Percentiles rank a stretch among this genome's conserved stretches.
phyloP scores from a whole-genome alignment of 2,888 invertebrate species.

The Gari tellinella region DNA sequence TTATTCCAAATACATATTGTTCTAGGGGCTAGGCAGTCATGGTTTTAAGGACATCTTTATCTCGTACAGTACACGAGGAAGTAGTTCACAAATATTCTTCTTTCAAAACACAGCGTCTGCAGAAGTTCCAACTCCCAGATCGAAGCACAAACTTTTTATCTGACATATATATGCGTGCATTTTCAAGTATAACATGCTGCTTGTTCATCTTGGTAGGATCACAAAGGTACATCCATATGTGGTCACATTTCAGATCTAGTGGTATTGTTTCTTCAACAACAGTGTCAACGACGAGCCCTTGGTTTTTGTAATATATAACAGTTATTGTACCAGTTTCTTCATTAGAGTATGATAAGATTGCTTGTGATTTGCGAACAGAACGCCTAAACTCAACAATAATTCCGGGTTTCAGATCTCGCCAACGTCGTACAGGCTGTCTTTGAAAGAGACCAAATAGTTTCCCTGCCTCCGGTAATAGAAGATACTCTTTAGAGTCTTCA shows the following conservation, averaged over 20 bases:
- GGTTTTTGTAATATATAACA: conserved; percentile 21
- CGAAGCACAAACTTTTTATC: conserved; percentile 25
- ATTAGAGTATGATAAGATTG: conserved; percentile 16
- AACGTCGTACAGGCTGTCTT: conserved; percentile 2
- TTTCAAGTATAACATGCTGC: conserved; percentile 9
- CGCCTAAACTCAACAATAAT: conserved; percentile 21
- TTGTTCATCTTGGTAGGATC: conserved; percentile 21
- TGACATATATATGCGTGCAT: conserved; percentile 22
- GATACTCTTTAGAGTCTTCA: neutral
- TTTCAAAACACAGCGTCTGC: conserved; percentile 27
- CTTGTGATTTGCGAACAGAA: conserved; percentile 3
- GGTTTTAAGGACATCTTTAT: no score
- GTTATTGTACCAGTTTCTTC: conserved; percentile 1
- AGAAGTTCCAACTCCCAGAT: conserved; percentile 36
- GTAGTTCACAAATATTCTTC: no score
- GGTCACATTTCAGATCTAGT: conserved; percentile 9
- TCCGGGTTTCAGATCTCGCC: conserved; percentile 28
- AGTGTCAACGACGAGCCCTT: neutral
- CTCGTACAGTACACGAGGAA: no score
- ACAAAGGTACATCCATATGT: conserved; percentile 13
- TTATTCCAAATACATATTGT: no score
- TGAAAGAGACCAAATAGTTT: conserved; percentile 18
- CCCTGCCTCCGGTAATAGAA: conserved; percentile 17
- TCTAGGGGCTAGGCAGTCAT: no score
- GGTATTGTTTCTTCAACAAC: conserved; percentile 5